Evolutionary conservation across 2,113 vertebrate genomes (phyloP).

Genomic region (Oryzias curvinotus): DNA sequence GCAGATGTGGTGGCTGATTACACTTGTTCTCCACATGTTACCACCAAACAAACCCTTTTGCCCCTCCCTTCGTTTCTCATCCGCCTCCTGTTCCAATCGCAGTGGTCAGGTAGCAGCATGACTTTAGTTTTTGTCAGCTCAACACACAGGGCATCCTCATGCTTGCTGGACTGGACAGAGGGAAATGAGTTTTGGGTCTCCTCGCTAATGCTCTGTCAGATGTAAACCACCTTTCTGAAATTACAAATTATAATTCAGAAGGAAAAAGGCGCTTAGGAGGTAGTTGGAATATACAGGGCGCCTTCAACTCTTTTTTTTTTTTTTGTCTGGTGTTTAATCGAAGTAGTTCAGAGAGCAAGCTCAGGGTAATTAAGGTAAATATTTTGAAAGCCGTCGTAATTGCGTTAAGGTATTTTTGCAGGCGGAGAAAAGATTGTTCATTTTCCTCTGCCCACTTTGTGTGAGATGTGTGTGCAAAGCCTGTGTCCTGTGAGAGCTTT

Average conservation of each 20-base stretch:
- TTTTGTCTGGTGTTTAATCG: constrained; percentile 9
- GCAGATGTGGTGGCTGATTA: constrained; percentile 75
- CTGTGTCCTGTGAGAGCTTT: constrained; percentile 52
- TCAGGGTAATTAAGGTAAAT: constrained; percentile 38
- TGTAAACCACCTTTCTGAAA: constrained; percentile 19
- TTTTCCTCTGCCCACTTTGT: constrained; percentile 14
- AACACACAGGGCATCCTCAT: constrained; percentile 27
- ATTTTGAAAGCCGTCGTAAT: constrained; percentile 34
- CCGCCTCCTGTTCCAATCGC: constrained; percentile 40
- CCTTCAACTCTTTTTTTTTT: too few species aligned
- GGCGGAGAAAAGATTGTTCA: constrained; percentile 24
- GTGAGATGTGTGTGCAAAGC: constrained; percentile 36
- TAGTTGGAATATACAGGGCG: background rate
- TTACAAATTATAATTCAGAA: constrained; percentile 24
- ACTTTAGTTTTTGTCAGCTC: constrained; percentile 44
- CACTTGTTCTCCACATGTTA: constrained; percentile 69
- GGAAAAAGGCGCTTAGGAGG: constrained; percentile 13
- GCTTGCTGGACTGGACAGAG: constrained; percentile 34
- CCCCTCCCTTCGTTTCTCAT: constrained; percentile 13
- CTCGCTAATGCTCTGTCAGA: constrained; percentile 33
- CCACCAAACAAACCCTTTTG: constrained; percentile 38
- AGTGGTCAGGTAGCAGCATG: constrained; percentile 47
- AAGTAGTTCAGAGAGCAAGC: constrained; percentile 28
- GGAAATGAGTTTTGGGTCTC: constrained; percentile 49
- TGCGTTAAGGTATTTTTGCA: constrained; percentile 36